Evolutionary conservation across 2,888 invertebrate species (phyloP), one percentile per base, ranked within the genome.

Genomic region (Yponomeuta cagnagella): DNA sequence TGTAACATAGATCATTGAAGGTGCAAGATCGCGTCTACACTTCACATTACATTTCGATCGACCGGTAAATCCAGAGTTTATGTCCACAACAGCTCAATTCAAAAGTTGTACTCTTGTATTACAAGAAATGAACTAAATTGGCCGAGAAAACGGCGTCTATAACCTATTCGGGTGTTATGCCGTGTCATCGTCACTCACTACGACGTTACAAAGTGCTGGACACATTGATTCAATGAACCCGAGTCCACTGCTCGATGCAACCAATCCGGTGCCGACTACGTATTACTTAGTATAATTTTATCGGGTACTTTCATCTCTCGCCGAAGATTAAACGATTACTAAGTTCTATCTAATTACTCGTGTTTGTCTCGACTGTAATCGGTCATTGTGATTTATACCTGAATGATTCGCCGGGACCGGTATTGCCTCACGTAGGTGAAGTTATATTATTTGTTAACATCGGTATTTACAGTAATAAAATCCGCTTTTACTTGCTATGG

Each of bases 281-380:
- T 43, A 43, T 43, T 43, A 43, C 43, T 69, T 10, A 68, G 23
- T 31, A 37, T 82, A 76, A 77, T 79, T 58, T 37, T 90, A 91
- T 92, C 91, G 79, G 76, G 75, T 77, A 89, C 91, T 92, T 92
- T 92, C 91, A 92, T 92, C 92, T 90, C 77, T 82, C 78, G 81
- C 78, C 82, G 82, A 81, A 85, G 89, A 90, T 91, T 86, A 86
- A 85, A 84, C 83, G 90, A 90, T 91, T 89, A 86, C 85, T 80
- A 58, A 80, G 86, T 86, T 88, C 82, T 84, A 79, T 88, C 85
- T 91, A 91, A 92, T 90, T 90, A 90, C 85, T 84, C 83, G 83
- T 82, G 81, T 86, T 82, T 84, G 86, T 85, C 85, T 85, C 82
- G 82, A 76, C 77, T 79, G 79, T 82, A 77, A 83, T 82, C 82